Conservation (phyloP, 2,888 invertebrate genomes). For the Celastrina argiolus region DNA sequence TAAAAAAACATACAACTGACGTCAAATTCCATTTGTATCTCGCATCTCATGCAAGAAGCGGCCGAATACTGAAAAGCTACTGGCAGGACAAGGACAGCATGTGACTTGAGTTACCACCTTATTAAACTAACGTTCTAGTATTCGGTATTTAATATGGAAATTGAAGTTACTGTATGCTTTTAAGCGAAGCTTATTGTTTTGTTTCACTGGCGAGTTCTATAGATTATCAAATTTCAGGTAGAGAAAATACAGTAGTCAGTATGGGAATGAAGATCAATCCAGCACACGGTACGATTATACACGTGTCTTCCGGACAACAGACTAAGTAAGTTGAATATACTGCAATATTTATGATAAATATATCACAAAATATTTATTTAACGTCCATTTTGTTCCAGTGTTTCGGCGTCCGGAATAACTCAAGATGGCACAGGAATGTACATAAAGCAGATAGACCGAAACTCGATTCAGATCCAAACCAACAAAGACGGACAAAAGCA, state of each 20-base stretch:
- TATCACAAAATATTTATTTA: not conserved
- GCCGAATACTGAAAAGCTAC: no score
- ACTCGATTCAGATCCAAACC: slow-evolving; percentile 63
- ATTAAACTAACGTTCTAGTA: no score
- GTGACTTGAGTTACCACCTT: no score
- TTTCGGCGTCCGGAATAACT: slow-evolving; percentile 53
- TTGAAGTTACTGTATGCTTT: not conserved
- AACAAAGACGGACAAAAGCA: slow-evolving; percentile 65
- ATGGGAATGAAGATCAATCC: slow-evolving; percentile 75
- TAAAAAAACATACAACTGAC: not conserved
- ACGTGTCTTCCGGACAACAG: slow-evolving; percentile 70
- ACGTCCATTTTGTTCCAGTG: slow-evolving; percentile 42
- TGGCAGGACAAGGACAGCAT: no score
- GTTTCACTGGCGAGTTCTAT: slow-evolving; percentile 6
- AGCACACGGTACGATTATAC: slow-evolving; percentile 68
- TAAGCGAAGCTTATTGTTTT: not conserved
- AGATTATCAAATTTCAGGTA: slow-evolving; percentile 48
- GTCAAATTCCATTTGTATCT: not conserved
- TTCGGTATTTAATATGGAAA: not conserved
- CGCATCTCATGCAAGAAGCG: no score
- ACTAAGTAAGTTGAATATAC: slow-evolving; percentile 54
- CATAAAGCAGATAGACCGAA: slow-evolving; percentile 66
- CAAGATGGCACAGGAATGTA: slow-evolving; percentile 68
- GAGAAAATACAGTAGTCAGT: slow-evolving; percentile 65
- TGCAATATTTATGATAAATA: not conserved